Percentiles rank a stretch among this genome's conserved stretches.
Conservation (phyloP, 2,113 vertebrate species). For the Pao palembangensis region DNA sequence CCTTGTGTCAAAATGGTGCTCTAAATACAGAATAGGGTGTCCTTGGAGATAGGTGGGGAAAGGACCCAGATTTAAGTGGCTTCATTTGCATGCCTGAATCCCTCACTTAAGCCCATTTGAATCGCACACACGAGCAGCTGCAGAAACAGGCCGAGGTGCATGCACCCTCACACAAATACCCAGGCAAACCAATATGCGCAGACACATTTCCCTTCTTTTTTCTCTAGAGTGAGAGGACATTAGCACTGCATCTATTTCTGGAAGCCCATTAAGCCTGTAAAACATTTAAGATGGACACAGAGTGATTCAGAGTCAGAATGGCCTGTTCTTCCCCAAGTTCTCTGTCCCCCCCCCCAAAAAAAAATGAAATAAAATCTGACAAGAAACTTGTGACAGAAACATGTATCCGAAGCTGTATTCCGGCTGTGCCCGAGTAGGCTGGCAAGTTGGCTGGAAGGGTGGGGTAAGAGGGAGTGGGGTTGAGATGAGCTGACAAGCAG, state of each 20-base stretch:
- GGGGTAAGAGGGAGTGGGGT: conserved; percentile 24
- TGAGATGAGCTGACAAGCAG: conserved; percentile 21
- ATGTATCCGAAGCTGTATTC: conserved; percentile 57
- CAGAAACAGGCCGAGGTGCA: conserved; percentile 28
- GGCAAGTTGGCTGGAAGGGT: conserved; percentile 23
- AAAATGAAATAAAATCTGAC: conserved; percentile 43
- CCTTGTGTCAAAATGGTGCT: conserved; percentile 59
- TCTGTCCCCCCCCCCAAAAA: conserved; percentile 32
- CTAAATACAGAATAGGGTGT: conserved; percentile 67
- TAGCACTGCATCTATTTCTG: conserved; percentile 73
- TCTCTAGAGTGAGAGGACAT: conserved; percentile 61
- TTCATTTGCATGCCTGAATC: conserved; percentile 70
- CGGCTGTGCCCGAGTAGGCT: conserved; percentile 60
- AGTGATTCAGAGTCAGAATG: conserved; percentile 68
- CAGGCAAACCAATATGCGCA: conserved; percentile 33
- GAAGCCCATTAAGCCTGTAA: conserved; percentile 73
- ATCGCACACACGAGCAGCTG: conserved; percentile 24
- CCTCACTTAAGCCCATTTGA: conserved; percentile 61
- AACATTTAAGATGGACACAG: conserved; percentile 70
- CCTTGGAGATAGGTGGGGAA: conserved; percentile 55
- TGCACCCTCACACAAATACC: conserved; percentile 15
- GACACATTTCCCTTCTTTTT: conserved; percentile 44
- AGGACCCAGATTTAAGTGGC: conserved; percentile 62
- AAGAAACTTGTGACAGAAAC: conserved; percentile 72
- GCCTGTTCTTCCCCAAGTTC: conserved; percentile 58